These are phyloP conservation scores for Motacilla alba DNA, from an alignment of 2,113 vertebrate species.

Conservation along the genomic window DNA sequence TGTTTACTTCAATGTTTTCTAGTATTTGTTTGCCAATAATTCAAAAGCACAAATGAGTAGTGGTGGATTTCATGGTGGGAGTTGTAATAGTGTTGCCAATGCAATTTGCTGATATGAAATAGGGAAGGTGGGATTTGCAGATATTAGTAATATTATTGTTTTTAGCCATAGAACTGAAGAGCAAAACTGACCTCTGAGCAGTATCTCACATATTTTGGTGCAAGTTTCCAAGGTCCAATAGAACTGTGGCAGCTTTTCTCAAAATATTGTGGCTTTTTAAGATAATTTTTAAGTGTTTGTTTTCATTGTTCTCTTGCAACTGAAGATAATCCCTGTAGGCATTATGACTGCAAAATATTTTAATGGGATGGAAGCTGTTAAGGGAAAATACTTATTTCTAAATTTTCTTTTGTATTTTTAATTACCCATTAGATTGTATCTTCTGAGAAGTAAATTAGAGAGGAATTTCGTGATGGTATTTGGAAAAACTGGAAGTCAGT, in stretches of 20 bases:
- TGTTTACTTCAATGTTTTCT: neutral
- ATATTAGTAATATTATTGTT: neutral
- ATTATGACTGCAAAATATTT: conserved; percentile 19
- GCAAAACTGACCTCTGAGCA: neutral
- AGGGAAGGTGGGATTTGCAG: neutral
- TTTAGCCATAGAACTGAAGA: neutral
- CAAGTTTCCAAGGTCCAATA: neutral
- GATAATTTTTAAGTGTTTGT: conserved; percentile 24
- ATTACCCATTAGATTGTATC: conserved; percentile 27
- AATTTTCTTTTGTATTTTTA: conserved; percentile 8
- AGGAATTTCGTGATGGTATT: neutral
- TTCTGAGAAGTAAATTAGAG: neutral
- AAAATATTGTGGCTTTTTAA: conserved; percentile 29
- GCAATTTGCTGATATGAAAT: neutral
- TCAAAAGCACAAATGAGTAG: neutral
- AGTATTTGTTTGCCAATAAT: neutral
- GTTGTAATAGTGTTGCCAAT: neutral
- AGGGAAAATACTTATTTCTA: neutral
- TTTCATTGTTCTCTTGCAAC: conserved; percentile 39
- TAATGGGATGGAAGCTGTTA: neutral
- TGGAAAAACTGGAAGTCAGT: neutral
- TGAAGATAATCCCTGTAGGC: neutral
- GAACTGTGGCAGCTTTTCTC: neutral
- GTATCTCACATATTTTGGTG: neutral
- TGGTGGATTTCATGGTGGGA: neutral